Evolutionary conservation across 2,113 vertebrate genomes (phyloP).

Genomic region (Rousettus leschenaultii): DNA sequence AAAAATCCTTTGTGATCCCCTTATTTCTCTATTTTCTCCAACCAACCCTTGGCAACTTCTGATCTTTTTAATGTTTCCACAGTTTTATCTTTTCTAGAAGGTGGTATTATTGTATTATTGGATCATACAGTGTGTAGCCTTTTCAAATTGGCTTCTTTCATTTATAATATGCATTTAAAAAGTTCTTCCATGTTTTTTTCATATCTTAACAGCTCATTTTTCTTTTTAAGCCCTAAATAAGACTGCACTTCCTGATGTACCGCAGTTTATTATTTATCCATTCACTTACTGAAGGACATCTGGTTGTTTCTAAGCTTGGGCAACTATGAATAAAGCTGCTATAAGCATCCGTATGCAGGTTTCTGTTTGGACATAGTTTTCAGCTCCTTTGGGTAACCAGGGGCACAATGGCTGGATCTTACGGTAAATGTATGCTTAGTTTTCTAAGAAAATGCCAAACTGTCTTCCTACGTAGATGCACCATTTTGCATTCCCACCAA

Average conservation of each 20-base stretch:
- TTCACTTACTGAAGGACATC: background rate
- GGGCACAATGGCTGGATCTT: background rate
- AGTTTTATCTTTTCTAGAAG: background rate
- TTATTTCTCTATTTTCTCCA: background rate
- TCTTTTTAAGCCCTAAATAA: background rate
- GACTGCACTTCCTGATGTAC: background rate
- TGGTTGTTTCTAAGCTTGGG: background rate
- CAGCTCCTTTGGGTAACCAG: background rate
- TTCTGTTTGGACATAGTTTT: background rate
- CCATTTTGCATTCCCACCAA: background rate
- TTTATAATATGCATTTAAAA: background rate
- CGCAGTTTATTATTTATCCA: background rate
- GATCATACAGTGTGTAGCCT: background rate
- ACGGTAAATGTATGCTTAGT: background rate
- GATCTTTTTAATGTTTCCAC: background rate
- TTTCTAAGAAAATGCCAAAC: background rate
- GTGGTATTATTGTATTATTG: background rate
- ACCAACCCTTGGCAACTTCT: background rate
- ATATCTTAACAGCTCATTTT: background rate
- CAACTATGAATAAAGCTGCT: background rate
- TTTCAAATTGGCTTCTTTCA: background rate
- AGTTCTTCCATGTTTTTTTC: background rate
- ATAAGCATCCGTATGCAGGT: background rate
- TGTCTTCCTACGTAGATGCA: background rate
- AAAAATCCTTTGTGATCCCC: background rate